Conservation (phyloP, 1,140 invertebrate genomes). For the Panulirus ornatus region DNA sequence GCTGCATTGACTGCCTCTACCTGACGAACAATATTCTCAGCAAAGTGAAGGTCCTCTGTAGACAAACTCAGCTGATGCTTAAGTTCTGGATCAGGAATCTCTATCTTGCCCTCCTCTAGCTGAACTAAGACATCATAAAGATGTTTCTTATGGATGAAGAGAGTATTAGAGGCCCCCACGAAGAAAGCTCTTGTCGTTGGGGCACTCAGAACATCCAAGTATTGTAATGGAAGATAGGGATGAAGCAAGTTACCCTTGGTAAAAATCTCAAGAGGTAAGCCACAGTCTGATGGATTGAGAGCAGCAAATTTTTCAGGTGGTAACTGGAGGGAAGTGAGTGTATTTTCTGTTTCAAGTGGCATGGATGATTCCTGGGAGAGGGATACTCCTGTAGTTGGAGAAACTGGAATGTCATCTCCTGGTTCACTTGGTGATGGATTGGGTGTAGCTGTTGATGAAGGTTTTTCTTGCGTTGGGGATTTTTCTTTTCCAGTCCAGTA, state of each 20-base stretch:
- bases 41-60: slow-evolving; percentile 97
- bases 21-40: slow-evolving; percentile 93
- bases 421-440: slow-evolving; percentile 71
- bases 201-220: slow-evolving; percentile 94
- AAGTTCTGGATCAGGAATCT: slow-evolving; percentile 91
- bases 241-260: slow-evolving; percentile 95
- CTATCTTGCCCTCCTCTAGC: slow-evolving; percentile 89
- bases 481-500: slow-evolving; percentile 76
- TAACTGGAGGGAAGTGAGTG: slow-evolving; percentile 37
- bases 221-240: slow-evolving; percentile 97
- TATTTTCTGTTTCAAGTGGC: slow-evolving; percentile 6
- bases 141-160: slow-evolving; percentile 97
- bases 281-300: slow-evolving; percentile 83
- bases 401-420: slow-evolving; percentile 65
- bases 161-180: slow-evolving; percentile 97
- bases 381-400: slow-evolving; percentile 54
- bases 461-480: slow-evolving; percentile 66
- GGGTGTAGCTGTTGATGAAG: slow-evolving; percentile 67
- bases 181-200: slow-evolving; percentile 93
- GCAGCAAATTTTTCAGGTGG: slow-evolving; percentile 73
- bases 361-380: slow-evolving; percentile 29
- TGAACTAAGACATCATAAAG: slow-evolving; percentile 94
- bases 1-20: slow-evolving; percentile 68
- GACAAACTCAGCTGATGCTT: slow-evolving; percentile 90
- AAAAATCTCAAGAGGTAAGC: slow-evolving; percentile 93